These are phyloP conservation scores for Turritopsis rubra DNA, from an alignment of 30 jellyfish, hydroid and myxozoan species.

Conservation along the genomic window DNA sequence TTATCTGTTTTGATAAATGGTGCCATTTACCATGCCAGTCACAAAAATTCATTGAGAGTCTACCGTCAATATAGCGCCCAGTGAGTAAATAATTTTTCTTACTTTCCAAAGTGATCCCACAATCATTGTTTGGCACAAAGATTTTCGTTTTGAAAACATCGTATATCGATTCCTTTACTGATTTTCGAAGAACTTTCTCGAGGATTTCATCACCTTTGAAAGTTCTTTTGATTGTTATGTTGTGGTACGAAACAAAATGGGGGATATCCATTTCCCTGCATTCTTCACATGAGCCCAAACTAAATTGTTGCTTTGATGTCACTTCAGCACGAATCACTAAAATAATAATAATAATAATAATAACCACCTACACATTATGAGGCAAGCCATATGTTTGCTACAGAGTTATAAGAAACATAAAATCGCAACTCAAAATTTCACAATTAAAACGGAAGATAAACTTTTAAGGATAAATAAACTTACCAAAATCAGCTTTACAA, in stretches of 20 bases:
- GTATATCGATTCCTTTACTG: not conserved
- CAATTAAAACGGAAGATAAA: not conserved
- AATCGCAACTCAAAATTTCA: not conserved
- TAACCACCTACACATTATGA: no score
- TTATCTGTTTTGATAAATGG: conserved; percentile 39
- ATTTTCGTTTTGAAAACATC: not conserved
- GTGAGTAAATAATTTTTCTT: conserved; percentile 50
- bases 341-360: no score
- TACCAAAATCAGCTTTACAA: conserved; percentile 11
- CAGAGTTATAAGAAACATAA: no score
- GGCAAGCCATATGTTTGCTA: no score
- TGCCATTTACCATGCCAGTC: conserved; percentile 44
- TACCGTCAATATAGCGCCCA: conserved; percentile 32
- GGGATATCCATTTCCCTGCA: not conserved
- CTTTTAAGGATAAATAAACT: not conserved
- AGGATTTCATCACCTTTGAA: not conserved
- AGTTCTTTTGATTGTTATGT: not conserved
- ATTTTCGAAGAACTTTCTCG: not conserved
- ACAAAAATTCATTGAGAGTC: conserved; percentile 36
- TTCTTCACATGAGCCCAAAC: not conserved
- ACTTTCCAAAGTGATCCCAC: conserved; percentile 44
- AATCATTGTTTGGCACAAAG: not conserved
- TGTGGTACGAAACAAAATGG: not conserved
- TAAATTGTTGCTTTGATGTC: not conserved
- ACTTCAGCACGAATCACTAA: not conserved